Evolutionary conservation across 2,797 vertebrate genomes (phyloP), one percentile per base, ranked within the genome.

Genomic region (Rhyacichthys aspro): DNA sequence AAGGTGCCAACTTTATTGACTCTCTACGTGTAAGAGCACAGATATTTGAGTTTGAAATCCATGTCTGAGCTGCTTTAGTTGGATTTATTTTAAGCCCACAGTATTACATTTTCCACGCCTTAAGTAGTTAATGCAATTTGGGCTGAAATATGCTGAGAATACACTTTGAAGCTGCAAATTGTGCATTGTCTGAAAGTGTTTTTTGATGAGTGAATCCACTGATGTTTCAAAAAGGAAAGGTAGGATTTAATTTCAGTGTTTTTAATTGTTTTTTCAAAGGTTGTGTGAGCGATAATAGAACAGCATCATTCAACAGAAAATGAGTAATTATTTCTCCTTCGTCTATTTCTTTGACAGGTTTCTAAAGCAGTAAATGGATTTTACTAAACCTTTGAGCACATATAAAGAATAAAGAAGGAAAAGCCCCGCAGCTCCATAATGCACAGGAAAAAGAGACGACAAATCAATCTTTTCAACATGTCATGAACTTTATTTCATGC

Each of bases 401-500:
- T 64, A 62, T 14, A 60, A 44, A 3, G 23, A 10, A 14, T 39
- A 39, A 14, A 39, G 38, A 39, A 39, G 23, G 4, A 1, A n/a
- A 28, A 28, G 23, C 23, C 23, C 23, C 5, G 19, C 19, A 23
- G 19, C 19, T 23, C 19, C 19, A 2, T 28, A 28, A 6, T 39
- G 4, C 38, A 39, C 2, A 10, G 11, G 37, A 12, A 39, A 1
- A 11, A 39, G 7, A 11, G 14, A 10, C 11, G 11, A 10, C 37
- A 38, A 10, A 39, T 47, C 57, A 28, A 52, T 59, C 58, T 68
- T 63, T 72, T 72, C 63, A 73, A 70, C 68, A 81, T 80, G 67
- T 79, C 78, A 84, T 83, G 49, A 83, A 85, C 70, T 89, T 89
- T 90, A 89, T 88, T 92, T 77, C 90, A 90, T 88, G 88, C 88